A percentile compares a stretch with the other conserved stretches of the same genome.
Evolutionary conservation across 2,797 vertebrate genomes (phyloP).

Genomic region (Uromys caudimaculatus): DNA sequence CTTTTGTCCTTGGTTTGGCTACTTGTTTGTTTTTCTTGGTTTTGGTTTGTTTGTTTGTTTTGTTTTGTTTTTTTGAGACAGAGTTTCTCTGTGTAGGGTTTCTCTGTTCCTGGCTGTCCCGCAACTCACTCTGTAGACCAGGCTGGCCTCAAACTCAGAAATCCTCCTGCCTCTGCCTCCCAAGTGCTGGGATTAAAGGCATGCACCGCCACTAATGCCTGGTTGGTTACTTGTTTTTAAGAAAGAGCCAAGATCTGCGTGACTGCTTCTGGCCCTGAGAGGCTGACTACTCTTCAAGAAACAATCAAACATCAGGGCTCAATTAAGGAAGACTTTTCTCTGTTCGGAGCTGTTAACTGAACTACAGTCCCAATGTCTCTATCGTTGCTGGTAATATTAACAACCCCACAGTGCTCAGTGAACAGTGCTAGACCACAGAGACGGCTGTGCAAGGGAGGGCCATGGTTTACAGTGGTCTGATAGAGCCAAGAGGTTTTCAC

Average conservation of each 20-base stretch:
- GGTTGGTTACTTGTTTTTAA: background rate
- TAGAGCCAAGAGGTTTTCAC: background rate
- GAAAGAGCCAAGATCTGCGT: background rate
- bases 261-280: background rate
- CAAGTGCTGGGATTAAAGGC: background rate
- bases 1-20: background rate
- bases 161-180: background rate
- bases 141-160: background rate
- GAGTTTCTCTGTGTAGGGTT: background rate
- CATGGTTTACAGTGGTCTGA: background rate
- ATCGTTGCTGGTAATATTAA: background rate
- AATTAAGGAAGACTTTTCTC: background rate
- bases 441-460: background rate
- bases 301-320: background rate
- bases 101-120: background rate
- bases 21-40: background rate
- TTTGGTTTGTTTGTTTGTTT: background rate
- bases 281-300: background rate
- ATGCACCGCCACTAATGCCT: background rate
- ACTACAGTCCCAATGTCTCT: background rate
- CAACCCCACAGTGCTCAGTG: background rate
- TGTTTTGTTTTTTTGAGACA: background rate
- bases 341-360: background rate
- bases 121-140: background rate
- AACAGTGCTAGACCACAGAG: background rate